Percentiles rank a stretch among this genome's conserved stretches.
phyloP scores from a whole-genome alignment of 2,888 invertebrate genomes.

The Metalampra italica region DNA sequence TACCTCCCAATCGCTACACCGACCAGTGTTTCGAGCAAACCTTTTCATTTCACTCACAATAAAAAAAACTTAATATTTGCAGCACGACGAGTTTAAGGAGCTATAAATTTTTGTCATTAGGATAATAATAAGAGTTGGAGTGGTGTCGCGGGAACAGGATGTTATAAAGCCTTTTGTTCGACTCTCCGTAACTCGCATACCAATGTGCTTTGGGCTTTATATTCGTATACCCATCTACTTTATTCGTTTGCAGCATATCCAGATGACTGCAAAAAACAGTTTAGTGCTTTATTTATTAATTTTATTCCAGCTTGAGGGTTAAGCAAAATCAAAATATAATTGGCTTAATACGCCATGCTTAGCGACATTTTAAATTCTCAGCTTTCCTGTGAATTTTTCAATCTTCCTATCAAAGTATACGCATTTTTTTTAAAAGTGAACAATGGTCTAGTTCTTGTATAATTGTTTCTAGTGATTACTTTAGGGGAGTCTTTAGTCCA shows the following conservation, averaged over 20 bases:
- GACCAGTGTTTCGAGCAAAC: background rate
- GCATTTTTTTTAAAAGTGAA: too few species aligned
- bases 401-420: too few species aligned
- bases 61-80: constrained; percentile 60
- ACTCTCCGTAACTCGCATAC: constrained; percentile 64
- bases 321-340: too few species aligned
- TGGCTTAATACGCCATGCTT: too few species aligned
- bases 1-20: constrained; percentile 28
- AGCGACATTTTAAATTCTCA: too few species aligned
- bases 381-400: too few species aligned
- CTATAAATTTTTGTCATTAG: constrained; percentile 76
- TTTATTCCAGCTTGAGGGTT: too few species aligned
- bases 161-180: constrained; percentile 76
- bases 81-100: constrained; percentile 71
- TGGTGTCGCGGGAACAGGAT: constrained; percentile 71
- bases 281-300: too few species aligned
- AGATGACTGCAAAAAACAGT: background rate
- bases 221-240: constrained; percentile 37
- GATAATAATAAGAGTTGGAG: constrained; percentile 69
- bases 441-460: too few species aligned
- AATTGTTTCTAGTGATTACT: too few species aligned
- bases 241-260: constrained; percentile 45
- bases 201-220: constrained; percentile 52
- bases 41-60: constrained; percentile 2
- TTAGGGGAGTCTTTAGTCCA: too few species aligned